Evolutionary conservation across 2,888 invertebrate genomes (phyloP).

Genomic region (Aspidapion aeneum): DNA sequence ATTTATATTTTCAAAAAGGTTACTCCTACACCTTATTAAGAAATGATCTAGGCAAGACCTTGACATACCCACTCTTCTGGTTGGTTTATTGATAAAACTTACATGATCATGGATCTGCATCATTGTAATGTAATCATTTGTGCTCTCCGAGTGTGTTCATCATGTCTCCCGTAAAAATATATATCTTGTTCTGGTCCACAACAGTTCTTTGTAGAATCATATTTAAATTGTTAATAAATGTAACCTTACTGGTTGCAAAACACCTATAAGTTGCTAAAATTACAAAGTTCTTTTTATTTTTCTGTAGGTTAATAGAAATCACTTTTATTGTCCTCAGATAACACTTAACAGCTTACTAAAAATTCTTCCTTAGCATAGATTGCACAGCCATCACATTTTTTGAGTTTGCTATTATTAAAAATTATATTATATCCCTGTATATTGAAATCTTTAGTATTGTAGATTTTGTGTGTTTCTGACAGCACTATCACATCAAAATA

Average conservation of each 20-base stretch:
- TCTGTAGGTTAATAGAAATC: neutral
- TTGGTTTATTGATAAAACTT: too few species aligned
- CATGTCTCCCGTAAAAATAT: constrained; percentile 6
- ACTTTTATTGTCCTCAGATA: constrained; percentile 9
- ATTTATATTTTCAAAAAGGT: neutral
- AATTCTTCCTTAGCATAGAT: neutral
- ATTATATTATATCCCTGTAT: constrained; percentile 6
- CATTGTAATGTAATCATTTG: neutral
- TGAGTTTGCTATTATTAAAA: constrained; percentile 6
- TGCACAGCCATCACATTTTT: constrained; percentile 8
- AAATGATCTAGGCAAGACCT: too few species aligned
- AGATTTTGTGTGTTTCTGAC: constrained; percentile 10
- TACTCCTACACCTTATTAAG: neutral
- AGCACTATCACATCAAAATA: constrained; percentile 15
- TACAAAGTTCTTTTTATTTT: neutral
- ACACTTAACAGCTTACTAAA: neutral
- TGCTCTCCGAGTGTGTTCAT: neutral
- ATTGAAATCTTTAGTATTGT: constrained; percentile 6
- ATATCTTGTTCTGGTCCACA: neutral
- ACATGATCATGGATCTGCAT: neutral
- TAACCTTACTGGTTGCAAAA: constrained; percentile 2
- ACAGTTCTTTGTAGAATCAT: neutral
- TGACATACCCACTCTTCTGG: neutral
- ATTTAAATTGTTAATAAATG: neutral
- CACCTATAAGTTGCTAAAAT: constrained; percentile 7